Base-by-base conservation (phyloP, 2,113 vertebrate species). In the Gobio gobio region DNA sequence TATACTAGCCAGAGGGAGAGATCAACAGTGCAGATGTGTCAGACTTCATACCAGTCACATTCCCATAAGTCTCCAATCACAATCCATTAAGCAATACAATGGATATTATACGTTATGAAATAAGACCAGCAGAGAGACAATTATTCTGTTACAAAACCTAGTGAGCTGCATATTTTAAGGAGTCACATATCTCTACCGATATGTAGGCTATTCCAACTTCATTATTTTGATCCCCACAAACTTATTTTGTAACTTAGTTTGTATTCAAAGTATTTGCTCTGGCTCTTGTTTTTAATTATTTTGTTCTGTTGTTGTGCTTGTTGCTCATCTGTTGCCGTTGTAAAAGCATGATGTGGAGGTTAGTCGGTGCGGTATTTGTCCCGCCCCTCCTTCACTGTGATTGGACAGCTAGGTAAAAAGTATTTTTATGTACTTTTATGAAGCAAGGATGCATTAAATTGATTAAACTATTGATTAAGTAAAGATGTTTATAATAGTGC, bases 1-100 rank as follows among this genome's bases (percentile, higher is more conserved):
- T 59, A 66, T 64, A 89, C 58, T 86, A 70, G 85, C 80, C 68
- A 74, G 83, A 75, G 80, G 59, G 85, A 83, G 36, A 88, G 73
- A 81, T 85, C 73, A 74, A 78, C 80, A 86, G 68, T 87, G 88
- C 85, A 86, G 70, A 83, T 75, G 54, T 78, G 78, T 85, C 83
- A 85, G 64, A 74, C 59, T 77, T 72, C 22, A 59, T 45, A 80
- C 3, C 76, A 84, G 72, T 56, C 51, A 83, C 26, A 83, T 73
- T 58, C 66, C 24, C 33, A 36, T 10, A 70, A 68, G 24, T 78
- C 84, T 86, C 14, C 45, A 74, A 85, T 73, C 63, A 85, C 73
- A 82, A n/a, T 78, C 16, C 16, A 82, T 43, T 78, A 86, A 58
- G 47, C 2, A 56, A 56, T 26, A 83, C 33, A 47, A 22, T 18